Evolutionary conservation across 2,888 invertebrate genomes (phyloP), one percentile per base, ranked within the genome.

Genomic region (Merodon equestris): DNA sequence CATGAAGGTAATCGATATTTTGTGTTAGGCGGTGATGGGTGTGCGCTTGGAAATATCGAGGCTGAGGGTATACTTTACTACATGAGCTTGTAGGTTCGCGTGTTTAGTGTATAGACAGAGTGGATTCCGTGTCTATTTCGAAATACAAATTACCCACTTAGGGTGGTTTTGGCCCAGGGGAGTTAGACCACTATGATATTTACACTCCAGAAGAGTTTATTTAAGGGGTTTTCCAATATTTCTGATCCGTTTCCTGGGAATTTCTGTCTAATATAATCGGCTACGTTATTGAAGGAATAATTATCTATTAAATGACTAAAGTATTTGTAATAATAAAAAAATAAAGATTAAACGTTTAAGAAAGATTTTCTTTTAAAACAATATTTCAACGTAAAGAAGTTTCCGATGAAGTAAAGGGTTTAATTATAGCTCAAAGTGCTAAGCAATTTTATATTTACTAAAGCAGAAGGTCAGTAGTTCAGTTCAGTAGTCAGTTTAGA

Each of bases 131-230:
- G 71, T 70, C 71, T 71, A 51, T 76, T 70, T 61, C 56, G 56
- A 71, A 76, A 71, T 71, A 60, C 66, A 66, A 76, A 76, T 66
- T 71, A 71, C 66, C 50, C 58, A 27, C 64, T 48, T 50, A 66
- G 71, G 56, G 56, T 66, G 50, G 54, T 64, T 76, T 64, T 64
- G 58, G 54, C 53, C 36, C 15, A n/a, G 19, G 40, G 13, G 64
- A 48, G 48, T 34, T 50, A 36, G 27, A 27, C n/a, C 12, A 14
- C 15, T 66, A 53, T n/a, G 45, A 17, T 47, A 19, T 42, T 17
- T 18, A 44, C 14, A 9, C 9, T 53, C 7, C 7, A 12, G 27
- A 27, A 18, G 13, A 10, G 13, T 36, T 36, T 64, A 50, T 66
- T 71, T 60, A 38, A 50, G 71, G 48, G 57, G 45, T 45, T 45